Conservation (phyloP, 2,888 invertebrate species). For the Chymomyza procnemis region DNA sequence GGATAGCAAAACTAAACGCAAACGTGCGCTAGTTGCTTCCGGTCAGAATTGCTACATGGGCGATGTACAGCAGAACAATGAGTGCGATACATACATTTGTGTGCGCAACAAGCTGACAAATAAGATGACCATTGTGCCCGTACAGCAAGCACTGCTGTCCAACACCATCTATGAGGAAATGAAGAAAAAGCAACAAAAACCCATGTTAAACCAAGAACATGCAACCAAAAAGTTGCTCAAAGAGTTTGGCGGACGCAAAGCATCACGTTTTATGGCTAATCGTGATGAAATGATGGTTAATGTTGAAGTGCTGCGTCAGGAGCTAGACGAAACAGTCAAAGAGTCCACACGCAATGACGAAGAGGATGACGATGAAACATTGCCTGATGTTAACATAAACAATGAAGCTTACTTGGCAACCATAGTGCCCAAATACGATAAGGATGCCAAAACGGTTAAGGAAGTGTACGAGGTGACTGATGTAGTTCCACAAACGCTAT, state of each 20-base stretch:
- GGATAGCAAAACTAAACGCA: conserved; percentile 22
- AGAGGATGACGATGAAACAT: conserved; percentile 28
- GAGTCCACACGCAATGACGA: conserved; percentile 30
- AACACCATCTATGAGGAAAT: conserved; percentile 69
- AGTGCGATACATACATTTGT: conserved; percentile 72
- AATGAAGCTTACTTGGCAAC: conserved; percentile 49
- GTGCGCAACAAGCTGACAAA: conserved; percentile 72
- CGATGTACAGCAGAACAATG: conserved; percentile 35
- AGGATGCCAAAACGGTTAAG: conserved; percentile 58
- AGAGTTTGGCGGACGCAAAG: conserved; percentile 74
- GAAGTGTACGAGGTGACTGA: conserved; percentile 70
- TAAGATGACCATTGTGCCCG: conserved; percentile 73
- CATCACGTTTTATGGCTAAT: conserved; percentile 60
- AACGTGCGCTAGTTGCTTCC: conserved; percentile 59
- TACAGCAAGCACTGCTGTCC: conserved; percentile 65
- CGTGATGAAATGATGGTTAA: conserved; percentile 71
- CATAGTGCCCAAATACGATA: conserved; percentile 72
- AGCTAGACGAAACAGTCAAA: conserved; percentile 68
- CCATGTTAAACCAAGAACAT: conserved; percentile 48
- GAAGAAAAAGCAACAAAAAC: conserved; percentile 34
- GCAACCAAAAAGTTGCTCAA: conserved; percentile 61
- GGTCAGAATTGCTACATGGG: conserved; percentile 68
- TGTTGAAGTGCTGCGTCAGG: conserved; percentile 69
- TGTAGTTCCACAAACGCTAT: conserved; percentile 64
- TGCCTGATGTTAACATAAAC: conserved; percentile 37